Evolutionary conservation across 2,797 vertebrate genomes (phyloP).

Genomic region (Lerista edwardsae): DNA sequence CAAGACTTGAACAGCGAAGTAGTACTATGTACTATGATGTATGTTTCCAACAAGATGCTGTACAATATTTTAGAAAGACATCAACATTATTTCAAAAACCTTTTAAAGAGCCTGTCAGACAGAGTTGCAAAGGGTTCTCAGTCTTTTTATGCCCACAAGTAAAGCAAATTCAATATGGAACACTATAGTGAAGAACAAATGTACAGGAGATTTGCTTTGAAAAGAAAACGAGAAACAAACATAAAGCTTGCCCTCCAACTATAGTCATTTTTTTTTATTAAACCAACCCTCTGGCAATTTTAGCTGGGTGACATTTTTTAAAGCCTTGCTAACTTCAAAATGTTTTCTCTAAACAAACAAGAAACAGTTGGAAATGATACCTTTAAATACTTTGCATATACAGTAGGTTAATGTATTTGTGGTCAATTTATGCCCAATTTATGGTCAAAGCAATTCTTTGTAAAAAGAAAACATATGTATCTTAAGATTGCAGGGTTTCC

Average conservation of each 20-base stretch:
- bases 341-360: not conserved
- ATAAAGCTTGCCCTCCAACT: not conserved
- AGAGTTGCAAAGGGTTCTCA: slow-evolving; percentile 25
- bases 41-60: slow-evolving; percentile 42
- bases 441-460: slow-evolving; percentile 21
- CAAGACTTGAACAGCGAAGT: not conserved
- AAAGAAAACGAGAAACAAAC: not conserved
- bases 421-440: not conserved
- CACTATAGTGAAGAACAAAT: slow-evolving; percentile 17
- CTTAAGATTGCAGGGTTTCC: no score
- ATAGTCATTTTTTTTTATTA: not conserved
- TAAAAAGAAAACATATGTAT: not conserved
- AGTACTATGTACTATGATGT: not conserved
- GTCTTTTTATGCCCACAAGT: slow-evolving; percentile 37
- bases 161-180: slow-evolving; percentile 43
- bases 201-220: slow-evolving; percentile 26
- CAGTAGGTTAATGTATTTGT: not conserved
- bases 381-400: not conserved
- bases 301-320: not conserved
- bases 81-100: slow-evolving; percentile 45
- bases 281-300: not conserved
- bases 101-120: slow-evolving; percentile 48
- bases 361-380: not conserved
- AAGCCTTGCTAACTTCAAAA: not conserved
- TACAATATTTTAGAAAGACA: slow-evolving; percentile 49